Base-by-base conservation (phyloP, 2,888 invertebrate species). In the Dastarcus helophoroides region DNA sequence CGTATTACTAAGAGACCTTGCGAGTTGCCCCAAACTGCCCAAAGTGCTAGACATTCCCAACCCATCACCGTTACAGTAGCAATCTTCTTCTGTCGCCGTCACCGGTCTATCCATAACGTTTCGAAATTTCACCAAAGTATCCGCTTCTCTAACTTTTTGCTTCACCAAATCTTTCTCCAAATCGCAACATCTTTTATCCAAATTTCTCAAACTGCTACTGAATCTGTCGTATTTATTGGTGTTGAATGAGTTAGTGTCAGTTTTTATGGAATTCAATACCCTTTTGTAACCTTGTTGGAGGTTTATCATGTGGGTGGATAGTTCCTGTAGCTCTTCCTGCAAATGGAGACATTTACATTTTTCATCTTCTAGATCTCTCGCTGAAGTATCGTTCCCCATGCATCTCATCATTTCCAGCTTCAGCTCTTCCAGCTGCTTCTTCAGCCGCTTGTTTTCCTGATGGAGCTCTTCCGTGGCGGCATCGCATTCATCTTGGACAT, bases 91-190 rank as follows among this genome's bases (percentile, higher is more conserved):
- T n/a, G n/a, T n/a, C n/a, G n/a, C n/a, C n/a, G n/a, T n/a, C n/a
- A n/a, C n/a, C n/a, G n/a, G 31, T 37, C 40, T 42, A 31, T 38
- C 35, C 25, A 48, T 29, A 38, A 48, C 31, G 21, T 16, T 33
- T 9, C 30, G 26, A 21, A 33, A 33, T 21, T 29, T 33, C 3
- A 30, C 43, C 4, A 61, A 45, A 1, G 55, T 58, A 17, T 56
- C 56, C 2, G 56, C 56, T 40, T 62, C 61, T 15, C 49, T 54
- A 2, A 61, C 27, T 33, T 60, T 60, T 35, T 60, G 59, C 30
- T 56, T 51, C n/a, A 60, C 46, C 24, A 62, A 40, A 36, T 59
- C 57, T 3, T 56, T 50, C 33, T 60, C 55, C n/a, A 60, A 32
- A 32, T 53, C 48, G 3, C 46, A 40, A 29, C 53, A 54, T 41